A percentile compares a stretch with the other conserved stretches of the same genome.
These are phyloP conservation scores for Todiramphus saurophagus DNA, from an alignment of 2,113 vertebrate species.

Conservation along the genomic window DNA sequence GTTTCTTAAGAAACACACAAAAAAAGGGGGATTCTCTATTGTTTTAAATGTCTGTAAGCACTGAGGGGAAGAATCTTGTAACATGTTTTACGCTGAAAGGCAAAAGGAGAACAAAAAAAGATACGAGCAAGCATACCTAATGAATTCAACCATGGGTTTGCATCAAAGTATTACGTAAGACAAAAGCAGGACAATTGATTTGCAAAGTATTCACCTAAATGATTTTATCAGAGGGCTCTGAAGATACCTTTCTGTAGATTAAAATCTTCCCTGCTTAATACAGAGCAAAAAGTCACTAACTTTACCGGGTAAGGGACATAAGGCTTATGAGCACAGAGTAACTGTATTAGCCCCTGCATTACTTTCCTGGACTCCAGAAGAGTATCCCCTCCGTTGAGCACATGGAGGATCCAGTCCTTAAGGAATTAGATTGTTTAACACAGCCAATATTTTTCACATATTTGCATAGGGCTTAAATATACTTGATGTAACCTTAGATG, in stretches of 20 bases:
- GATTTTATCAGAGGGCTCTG: neutral
- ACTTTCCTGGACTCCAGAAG: neutral
- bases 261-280: neutral
- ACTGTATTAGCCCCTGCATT: neutral
- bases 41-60: neutral
- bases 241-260: neutral
- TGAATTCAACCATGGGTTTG: neutral
- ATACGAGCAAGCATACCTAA: neutral
- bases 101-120: neutral
- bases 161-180: neutral
- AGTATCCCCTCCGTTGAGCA: neutral
- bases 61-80: neutral
- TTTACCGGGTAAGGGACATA: neutral
- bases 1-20: neutral
- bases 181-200: neutral
- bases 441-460: neutral
- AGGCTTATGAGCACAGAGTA: neutral
- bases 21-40: neutral
- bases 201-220: neutral
- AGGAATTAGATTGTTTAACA: neutral
- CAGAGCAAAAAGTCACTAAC: neutral
- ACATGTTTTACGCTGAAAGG: neutral
- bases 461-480: neutral
- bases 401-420: neutral
- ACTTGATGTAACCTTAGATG: neutral